Conservation (phyloP, 2,113 vertebrate species). For the Clupea harengus region DNA sequence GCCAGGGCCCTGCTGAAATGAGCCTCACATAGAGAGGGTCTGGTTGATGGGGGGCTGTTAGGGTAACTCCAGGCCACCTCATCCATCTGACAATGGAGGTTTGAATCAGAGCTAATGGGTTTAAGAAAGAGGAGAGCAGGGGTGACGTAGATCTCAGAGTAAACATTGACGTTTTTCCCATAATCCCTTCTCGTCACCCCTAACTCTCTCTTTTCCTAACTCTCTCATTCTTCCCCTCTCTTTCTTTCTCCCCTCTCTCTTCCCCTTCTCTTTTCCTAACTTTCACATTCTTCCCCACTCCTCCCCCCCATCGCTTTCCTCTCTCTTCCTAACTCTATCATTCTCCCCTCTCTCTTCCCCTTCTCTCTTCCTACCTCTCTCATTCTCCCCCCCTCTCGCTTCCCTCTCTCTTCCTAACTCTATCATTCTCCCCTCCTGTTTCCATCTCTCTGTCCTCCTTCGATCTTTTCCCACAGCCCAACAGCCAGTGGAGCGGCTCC, state of each 20-base stretch:
- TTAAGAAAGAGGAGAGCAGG: neutral
- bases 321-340: conserved; percentile 15
- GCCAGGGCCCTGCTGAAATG: conserved; percentile 2
- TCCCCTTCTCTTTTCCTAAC: neutral
- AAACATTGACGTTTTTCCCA: neutral
- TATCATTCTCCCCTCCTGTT: neutral
- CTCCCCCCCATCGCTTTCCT: neutral
- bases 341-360: neutral
- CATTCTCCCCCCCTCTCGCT: conserved; percentile 19
- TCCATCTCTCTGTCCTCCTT: neutral
- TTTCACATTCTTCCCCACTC: neutral
- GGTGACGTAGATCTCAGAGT: neutral
- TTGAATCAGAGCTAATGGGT: neutral
- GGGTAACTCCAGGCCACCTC: neutral
- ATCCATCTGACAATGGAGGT: neutral
- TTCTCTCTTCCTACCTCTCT: neutral
- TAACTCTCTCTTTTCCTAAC: neutral
- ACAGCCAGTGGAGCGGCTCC: conserved; percentile 77
- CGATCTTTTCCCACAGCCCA: conserved; percentile 67
- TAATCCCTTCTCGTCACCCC: neutral
- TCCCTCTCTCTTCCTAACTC: neutral
- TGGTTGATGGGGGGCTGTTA: neutral
- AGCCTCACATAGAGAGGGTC: neutral
- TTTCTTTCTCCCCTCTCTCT: neutral
- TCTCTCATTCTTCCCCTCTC: neutral